A percentile compares a stretch with the other conserved stretches of the same genome.
Conservation (phyloP, 2,888 invertebrate species). For the Aquatica leii region DNA sequence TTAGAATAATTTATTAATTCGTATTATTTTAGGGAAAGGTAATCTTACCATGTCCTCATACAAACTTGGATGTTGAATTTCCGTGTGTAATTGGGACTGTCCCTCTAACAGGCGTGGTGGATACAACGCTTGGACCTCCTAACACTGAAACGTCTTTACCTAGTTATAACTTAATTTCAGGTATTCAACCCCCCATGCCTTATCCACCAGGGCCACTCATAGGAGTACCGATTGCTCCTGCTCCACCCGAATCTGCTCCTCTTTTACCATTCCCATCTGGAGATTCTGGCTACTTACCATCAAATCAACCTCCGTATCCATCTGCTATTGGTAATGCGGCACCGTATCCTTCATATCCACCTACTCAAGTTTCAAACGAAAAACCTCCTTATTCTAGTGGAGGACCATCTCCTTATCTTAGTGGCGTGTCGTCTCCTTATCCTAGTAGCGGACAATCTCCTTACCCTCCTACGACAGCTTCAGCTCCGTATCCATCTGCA, state of each 20-base stretch:
- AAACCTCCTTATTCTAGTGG: not conserved
- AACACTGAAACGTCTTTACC: not conserved
- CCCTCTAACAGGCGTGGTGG: conserved; percentile 5
- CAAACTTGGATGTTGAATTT: not conserved
- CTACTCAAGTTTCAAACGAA: not conserved
- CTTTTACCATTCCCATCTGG: not conserved
- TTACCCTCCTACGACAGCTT: not conserved
- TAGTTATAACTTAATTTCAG: not conserved
- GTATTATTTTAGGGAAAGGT: conserved; percentile 12
- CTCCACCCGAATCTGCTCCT: not conserved
- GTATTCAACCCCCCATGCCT: not conserved
- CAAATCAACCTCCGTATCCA: not conserved
- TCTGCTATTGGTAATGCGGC: not conserved
- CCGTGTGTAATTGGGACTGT: conserved; percentile 10
- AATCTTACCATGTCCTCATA: conserved; percentile 13
- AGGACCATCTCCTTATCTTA: not conserved
- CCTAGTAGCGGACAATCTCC: not conserved
- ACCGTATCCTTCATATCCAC: conserved; percentile 5
- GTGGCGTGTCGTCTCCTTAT: not conserved
- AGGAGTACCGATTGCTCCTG: not conserved
- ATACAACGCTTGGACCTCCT: conserved; percentile 3
- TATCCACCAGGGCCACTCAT: not conserved
- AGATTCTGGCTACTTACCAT: not conserved
- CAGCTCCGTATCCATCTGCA: not conserved
- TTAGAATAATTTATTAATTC: not conserved